Conservation (phyloP, 2,113 vertebrate species). For the Phrynosoma platyrhinos region DNA sequence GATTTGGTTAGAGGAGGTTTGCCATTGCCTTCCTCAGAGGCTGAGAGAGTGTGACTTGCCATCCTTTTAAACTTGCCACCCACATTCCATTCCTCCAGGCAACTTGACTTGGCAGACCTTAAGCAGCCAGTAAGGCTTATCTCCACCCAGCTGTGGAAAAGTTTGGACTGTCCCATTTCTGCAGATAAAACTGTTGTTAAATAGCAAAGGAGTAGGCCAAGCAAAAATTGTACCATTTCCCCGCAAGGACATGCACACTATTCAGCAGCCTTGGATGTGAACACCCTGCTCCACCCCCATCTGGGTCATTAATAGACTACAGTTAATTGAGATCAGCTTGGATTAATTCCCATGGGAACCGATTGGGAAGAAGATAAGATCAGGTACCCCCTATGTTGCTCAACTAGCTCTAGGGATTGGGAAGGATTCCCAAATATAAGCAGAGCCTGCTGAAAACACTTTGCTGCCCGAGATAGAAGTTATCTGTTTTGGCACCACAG, state of each 20-base stretch:
- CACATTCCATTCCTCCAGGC: too few relatives aligned
- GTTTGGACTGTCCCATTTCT: background rate
- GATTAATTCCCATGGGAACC: conserved; percentile 50
- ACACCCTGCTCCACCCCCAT: background rate
- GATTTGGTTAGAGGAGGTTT: too few relatives aligned
- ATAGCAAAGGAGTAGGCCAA: background rate
- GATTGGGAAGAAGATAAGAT: background rate
- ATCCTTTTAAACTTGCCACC: too few relatives aligned
- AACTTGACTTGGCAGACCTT: too few relatives aligned
- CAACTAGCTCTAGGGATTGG: background rate
- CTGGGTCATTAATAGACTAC: conserved; percentile 33
- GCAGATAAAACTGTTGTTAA: background rate
- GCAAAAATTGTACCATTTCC: background rate
- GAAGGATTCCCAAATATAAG: background rate
- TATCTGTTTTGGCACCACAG: background rate
- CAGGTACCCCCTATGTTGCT: conserved; percentile 11
- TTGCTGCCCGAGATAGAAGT: background rate
- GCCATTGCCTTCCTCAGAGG: too few relatives aligned
- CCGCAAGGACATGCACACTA: background rate
- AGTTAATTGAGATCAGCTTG: conserved; percentile 40
- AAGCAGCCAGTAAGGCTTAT: too few relatives aligned
- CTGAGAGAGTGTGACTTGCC: too few relatives aligned
- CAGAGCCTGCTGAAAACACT: background rate
- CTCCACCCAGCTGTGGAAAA: background rate
- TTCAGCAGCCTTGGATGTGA: background rate